Percentiles rank a stretch among this genome's conserved stretches.
phyloP scores from a whole-genome alignment of 2,113 vertebrate genomes.

The Taxidea taxus region DNA sequence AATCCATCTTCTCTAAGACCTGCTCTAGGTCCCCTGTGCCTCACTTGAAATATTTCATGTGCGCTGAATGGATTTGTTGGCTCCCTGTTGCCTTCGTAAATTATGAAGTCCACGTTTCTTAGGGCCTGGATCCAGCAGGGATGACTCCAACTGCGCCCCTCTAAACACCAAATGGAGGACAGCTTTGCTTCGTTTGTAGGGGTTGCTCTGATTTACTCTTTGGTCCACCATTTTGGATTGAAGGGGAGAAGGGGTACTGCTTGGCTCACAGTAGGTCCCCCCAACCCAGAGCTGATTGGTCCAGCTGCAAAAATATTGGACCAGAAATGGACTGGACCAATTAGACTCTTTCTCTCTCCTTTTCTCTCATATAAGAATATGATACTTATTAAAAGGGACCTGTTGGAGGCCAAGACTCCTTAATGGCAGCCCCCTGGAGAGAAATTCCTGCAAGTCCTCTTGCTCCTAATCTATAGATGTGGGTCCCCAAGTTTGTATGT shows the following conservation, averaged over 20 bases:
- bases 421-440: not conserved
- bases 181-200: not conserved
- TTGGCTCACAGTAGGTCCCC: not conserved
- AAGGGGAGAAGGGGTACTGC: not conserved
- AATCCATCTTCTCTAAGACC: conserved; percentile 74
- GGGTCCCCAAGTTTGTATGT: not conserved
- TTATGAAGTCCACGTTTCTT: conserved; percentile 64
- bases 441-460: not conserved
- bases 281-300: not conserved
- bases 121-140: conserved; percentile 23
- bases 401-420: not conserved
- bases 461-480: not conserved
- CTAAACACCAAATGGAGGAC: not conserved
- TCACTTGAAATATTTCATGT: conserved; percentile 72
- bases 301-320: not conserved
- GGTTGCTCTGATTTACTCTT: not conserved
- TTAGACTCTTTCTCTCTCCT: not conserved
- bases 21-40: conserved; percentile 59
- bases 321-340: not conserved
- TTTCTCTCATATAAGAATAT: not conserved
- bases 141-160: not conserved
- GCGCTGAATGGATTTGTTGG: conserved; percentile 72
- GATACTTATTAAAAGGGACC: not conserved
- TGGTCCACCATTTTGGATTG: not conserved
- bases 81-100: conserved; percentile 69